These are phyloP conservation scores for Champsocephalus gunnari DNA, from an alignment of 2,797 vertebrate species.

Conservation along the genomic window DNA sequence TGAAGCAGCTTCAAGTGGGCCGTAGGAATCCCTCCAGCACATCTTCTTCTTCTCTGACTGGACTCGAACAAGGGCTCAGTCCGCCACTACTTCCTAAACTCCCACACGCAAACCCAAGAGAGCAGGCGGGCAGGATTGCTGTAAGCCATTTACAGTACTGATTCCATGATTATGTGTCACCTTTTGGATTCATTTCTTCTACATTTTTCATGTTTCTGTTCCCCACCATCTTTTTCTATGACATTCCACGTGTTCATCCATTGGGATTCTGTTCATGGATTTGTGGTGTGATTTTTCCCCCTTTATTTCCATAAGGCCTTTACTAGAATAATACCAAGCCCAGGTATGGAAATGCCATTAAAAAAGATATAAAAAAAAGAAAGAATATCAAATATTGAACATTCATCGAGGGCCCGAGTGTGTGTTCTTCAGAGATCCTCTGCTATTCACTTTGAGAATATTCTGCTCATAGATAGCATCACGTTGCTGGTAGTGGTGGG, in stretches of 20 bases:
- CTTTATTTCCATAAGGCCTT: constrained; percentile 49
- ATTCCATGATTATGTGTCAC: constrained; percentile 42
- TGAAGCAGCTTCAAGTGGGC: constrained; percentile 84
- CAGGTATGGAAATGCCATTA: constrained; percentile 55
- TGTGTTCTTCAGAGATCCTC: constrained; percentile 65
- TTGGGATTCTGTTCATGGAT: constrained; percentile 41
- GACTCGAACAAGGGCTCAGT: constrained; percentile 67
- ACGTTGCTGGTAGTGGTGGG: constrained; percentile 46
- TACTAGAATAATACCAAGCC: constrained; percentile 46
- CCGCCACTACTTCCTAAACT: constrained; percentile 47
- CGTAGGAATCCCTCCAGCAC: constrained; percentile 77
- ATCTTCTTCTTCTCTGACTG: constrained; percentile 65
- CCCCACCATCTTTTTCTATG: not conserved
- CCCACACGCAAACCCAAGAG: constrained; percentile 48
- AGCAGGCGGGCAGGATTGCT: constrained; percentile 31
- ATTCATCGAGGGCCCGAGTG: constrained; percentile 61
- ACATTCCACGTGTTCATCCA: constrained; percentile 17
- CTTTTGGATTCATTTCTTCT: constrained; percentile 28
- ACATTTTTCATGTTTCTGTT: constrained; percentile 26
- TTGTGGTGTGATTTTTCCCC: constrained; percentile 11
- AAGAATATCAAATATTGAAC: constrained; percentile 80
- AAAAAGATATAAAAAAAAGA: constrained; percentile 28
- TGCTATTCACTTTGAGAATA: constrained; percentile 80
- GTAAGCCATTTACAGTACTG: constrained; percentile 23
- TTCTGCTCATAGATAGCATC: constrained; percentile 72